Percentiles rank a stretch among this genome's conserved stretches.
phyloP scores from a whole-genome alignment of 2,888 invertebrate species.

The Oligia fasciuncula region DNA sequence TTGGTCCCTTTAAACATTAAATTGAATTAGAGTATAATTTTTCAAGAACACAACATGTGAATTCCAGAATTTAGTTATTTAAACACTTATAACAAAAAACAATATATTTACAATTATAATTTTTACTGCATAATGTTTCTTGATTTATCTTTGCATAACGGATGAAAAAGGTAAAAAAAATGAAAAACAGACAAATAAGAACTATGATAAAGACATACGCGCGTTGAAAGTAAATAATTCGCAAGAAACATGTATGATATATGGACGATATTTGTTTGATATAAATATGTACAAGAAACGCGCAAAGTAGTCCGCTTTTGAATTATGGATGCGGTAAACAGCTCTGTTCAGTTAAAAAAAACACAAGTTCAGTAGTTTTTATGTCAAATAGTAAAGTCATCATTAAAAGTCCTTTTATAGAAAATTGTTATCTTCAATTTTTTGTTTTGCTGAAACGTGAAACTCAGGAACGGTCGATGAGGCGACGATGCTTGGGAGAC shows the following conservation, averaged over 20 bases:
- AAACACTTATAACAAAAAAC: not conserved
- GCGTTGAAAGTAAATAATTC: constrained; percentile 80
- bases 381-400: too few species aligned
- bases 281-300: constrained; percentile 70
- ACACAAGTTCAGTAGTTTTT: too few species aligned
- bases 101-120: not conserved
- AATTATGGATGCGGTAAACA: constrained; percentile 66
- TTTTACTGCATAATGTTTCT: not conserved
- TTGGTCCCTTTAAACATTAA: not conserved
- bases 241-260: constrained; percentile 80
- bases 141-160: not conserved
- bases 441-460: too few species aligned
- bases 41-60: not conserved
- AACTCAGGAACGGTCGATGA: too few species aligned
- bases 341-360: too few species aligned
- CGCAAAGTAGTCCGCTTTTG: too few species aligned
- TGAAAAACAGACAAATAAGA: constrained; percentile 66
- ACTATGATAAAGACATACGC: constrained; percentile 57
- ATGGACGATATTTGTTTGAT: constrained; percentile 83
- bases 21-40: not conserved
- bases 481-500: too few species aligned
- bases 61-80: not conserved
- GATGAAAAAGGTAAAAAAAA: constrained; percentile 24
- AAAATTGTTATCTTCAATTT: too few species aligned
- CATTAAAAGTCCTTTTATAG: too few species aligned